Base-by-base conservation (phyloP, 1,140 invertebrate genomes). In the Pararge aegeria region DNA sequence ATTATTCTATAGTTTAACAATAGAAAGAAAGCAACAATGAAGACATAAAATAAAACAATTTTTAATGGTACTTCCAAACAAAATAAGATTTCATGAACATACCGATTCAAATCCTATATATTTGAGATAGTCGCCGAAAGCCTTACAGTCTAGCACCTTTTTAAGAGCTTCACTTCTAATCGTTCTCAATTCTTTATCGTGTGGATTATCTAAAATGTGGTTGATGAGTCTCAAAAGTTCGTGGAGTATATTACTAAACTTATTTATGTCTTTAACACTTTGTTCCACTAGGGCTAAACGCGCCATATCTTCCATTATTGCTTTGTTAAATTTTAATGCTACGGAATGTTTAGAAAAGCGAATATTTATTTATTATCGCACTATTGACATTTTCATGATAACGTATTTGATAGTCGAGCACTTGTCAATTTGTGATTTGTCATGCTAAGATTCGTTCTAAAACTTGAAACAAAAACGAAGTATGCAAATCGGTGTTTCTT, bases 271-370 rank as follows among this genome's bases (percentile, higher is more conserved):
- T 40, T 66, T 57, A 7, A 82, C 30, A 55, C 72, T 70, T 70
- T 81, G 76, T 61, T 87, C 85, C 5, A 88, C 67, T 12, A 82
- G 49, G 55, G 85, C 85, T 51, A 88, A 64, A 20, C 83, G 73
- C 2, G 83, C 83, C 68, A 78, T 82, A 49, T 87, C 83, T 55
- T 88, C 85, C 85, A 88, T 88, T 69, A 60, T 82, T 61, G 16
- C 46, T 57, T 44, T 30, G 40, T 38, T 56, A 60, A 42, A 30
- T 65, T 64, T 59, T 49, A 58, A 48, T 60, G 53, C 21, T 61
- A 46, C 53, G 53, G 50, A 65, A 62, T 66, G 56, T 60, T 44
- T 44, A 21, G 12, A 19, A 55, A 29, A 10, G 21, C 34, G 44
- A 55, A 55, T 56, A 57, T 65, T 55, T 55, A 48, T 56, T 38